A percentile compares a stretch with the other conserved stretches of the same genome.
These are phyloP conservation scores for Morone saxatilis DNA, from an alignment of 2,113 vertebrate species.

Conservation along the genomic window DNA sequence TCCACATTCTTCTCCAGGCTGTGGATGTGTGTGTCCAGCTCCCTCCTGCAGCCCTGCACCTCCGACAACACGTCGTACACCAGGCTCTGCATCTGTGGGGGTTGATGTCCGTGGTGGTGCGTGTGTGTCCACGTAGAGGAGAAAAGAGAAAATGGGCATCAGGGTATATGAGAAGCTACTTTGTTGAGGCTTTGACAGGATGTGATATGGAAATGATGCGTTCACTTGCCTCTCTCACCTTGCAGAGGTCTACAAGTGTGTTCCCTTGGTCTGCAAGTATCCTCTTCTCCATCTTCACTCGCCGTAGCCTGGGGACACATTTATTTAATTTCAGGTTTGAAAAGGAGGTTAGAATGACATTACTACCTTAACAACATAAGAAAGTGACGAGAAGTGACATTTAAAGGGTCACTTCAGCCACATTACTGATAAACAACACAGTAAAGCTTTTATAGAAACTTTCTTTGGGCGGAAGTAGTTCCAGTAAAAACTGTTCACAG, in stretches of 20 bases:
- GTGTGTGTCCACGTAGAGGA: background rate
- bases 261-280: constrained; percentile 92
- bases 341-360: background rate
- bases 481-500: background rate
- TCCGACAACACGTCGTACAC: constrained; percentile 89
- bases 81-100: constrained; percentile 86
- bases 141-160: background rate
- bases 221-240: constrained; percentile 84
- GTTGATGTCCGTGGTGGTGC: background rate
- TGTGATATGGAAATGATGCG: constrained; percentile 27
- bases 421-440: background rate
- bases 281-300: constrained; percentile 93
- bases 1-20: constrained; percentile 82
- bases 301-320: constrained; percentile 85
- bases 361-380: background rate
- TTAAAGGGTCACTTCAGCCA: background rate
- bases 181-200: background rate
- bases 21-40: constrained; percentile 87
- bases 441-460: background rate
- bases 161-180: constrained; percentile 23
- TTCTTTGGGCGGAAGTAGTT: background rate
- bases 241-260: constrained; percentile 88
- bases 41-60: constrained; percentile 89
- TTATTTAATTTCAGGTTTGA: background rate
- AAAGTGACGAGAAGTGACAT: background rate